A percentile compares a stretch with the other conserved stretches of the same genome.
Conservation (phyloP, 1,140 invertebrate genomes). For the Rhynchophorus ferrugineus region DNA sequence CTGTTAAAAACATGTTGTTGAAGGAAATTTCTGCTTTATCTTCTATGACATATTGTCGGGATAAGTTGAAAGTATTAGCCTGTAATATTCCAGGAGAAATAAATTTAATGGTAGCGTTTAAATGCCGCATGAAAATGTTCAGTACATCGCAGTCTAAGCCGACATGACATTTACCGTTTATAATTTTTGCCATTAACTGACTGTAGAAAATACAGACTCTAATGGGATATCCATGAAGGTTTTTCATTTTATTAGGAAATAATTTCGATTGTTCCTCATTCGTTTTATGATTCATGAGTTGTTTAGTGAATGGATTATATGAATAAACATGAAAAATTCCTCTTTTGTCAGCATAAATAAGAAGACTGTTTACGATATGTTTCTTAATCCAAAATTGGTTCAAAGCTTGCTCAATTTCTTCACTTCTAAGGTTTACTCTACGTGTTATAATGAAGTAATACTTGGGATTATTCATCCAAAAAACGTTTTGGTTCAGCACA, state of each 20-base stretch:
- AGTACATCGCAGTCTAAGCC: not conserved
- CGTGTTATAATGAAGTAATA: slow-evolving; percentile 1
- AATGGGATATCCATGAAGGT: slow-evolving; percentile 7
- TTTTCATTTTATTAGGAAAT: not conserved
- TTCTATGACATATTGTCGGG: not conserved
- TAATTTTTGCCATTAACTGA: not conserved
- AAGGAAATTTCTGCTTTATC: slow-evolving; percentile 6
- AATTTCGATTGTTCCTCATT: not conserved
- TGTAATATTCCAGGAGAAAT: not conserved
- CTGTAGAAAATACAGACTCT: not conserved
- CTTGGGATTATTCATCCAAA: slow-evolving; percentile 4
- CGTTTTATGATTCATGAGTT: slow-evolving; percentile 1
- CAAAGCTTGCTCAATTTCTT: not conserved
- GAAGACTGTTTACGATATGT: not conserved
- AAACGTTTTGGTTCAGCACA: not conserved
- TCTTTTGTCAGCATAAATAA: not conserved
- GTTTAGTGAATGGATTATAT: slow-evolving; percentile 8
- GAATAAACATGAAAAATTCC: not conserved
- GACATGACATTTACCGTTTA: slow-evolving; percentile 3
- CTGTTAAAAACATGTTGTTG: not conserved
- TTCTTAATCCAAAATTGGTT: not conserved
- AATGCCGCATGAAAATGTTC: slow-evolving; percentile 3
- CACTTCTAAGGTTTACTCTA: not conserved
- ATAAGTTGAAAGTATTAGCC: not conserved
- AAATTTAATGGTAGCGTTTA: slow-evolving; percentile 5